Percentiles rank a stretch among this genome's conserved stretches.
Conservation (phyloP, 2,113 vertebrate species). For the Typhlomys cinereus region DNA sequence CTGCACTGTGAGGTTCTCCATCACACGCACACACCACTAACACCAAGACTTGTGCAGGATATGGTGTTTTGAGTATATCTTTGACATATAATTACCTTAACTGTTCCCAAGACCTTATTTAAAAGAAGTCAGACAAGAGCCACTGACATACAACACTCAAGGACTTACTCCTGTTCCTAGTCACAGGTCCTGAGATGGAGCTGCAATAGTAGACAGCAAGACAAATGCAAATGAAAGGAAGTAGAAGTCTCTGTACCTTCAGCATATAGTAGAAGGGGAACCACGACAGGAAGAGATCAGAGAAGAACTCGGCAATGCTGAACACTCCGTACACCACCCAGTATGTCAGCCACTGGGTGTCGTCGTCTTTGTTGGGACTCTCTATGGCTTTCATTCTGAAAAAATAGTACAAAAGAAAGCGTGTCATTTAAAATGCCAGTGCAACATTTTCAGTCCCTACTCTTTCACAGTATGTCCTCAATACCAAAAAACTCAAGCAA, state of each 20-base stretch:
- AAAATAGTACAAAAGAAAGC: constrained; percentile 61
- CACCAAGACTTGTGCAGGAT: background rate
- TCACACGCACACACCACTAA: background rate
- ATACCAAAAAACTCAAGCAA: background rate
- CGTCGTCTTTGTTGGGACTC: constrained; percentile 97
- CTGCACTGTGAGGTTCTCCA: background rate
- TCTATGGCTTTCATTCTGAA: constrained; percentile 98
- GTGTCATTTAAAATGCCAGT: background rate
- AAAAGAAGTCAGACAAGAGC: background rate
- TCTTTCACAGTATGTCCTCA: background rate
- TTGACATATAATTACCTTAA: background rate
- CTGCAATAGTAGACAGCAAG: background rate
- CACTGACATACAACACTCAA: background rate
- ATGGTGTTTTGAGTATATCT: background rate
- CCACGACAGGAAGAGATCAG: constrained; percentile 98
- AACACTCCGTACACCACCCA: constrained; percentile 99
- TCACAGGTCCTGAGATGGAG: background rate
- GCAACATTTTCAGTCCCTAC: background rate
- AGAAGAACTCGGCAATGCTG: constrained; percentile 97
- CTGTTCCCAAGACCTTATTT: constrained; percentile 19
- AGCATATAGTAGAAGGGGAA: constrained; percentile 98
- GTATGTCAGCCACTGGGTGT: constrained; percentile 99
- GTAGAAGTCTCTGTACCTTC: constrained; percentile 88
- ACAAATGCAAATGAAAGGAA: background rate
- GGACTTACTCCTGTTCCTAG: background rate